These are phyloP conservation scores for Hemichromis elongatus DNA, from an alignment of 2,113 vertebrate species.

Conservation along the genomic window DNA sequence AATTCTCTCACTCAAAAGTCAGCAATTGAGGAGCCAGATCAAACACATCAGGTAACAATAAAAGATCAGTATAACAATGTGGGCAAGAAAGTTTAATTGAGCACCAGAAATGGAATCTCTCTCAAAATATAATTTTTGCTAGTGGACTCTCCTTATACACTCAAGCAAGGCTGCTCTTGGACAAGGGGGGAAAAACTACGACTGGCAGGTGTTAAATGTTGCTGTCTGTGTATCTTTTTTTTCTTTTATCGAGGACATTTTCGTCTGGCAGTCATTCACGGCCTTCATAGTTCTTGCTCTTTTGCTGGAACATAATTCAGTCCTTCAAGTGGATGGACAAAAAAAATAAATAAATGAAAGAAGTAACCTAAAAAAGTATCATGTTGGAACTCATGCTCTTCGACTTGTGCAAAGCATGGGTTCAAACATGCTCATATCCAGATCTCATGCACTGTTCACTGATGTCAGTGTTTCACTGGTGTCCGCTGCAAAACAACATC, in stretches of 20 bases:
- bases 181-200: background rate
- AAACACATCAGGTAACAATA: background rate
- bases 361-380: background rate
- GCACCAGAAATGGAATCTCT: background rate
- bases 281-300: slow-evolving; percentile 50
- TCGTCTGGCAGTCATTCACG: slow-evolving; percentile 48
- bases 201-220: slow-evolving; percentile 69
- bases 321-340: slow-evolving; percentile 16
- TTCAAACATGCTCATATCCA: background rate
- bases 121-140: background rate
- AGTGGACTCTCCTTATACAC: background rate
- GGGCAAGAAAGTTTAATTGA: background rate
- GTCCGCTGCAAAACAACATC: background rate
- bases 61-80: background rate
- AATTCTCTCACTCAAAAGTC: background rate
- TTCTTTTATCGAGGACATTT: slow-evolving; percentile 63
- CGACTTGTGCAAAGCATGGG: background rate
- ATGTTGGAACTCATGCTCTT: background rate
- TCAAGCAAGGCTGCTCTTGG: slow-evolving; percentile 4
- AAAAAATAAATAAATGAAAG: background rate
- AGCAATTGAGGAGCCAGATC: background rate
- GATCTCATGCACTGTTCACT: background rate
- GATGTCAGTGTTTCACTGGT: background rate
- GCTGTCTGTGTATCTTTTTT: slow-evolving; percentile 32
- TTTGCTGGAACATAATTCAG: slow-evolving; percentile 20